Percentiles rank a stretch among this genome's conserved stretches.
phyloP scores from a whole-genome alignment of 1,140 invertebrate species.

The Hesperophylax magnus region DNA sequence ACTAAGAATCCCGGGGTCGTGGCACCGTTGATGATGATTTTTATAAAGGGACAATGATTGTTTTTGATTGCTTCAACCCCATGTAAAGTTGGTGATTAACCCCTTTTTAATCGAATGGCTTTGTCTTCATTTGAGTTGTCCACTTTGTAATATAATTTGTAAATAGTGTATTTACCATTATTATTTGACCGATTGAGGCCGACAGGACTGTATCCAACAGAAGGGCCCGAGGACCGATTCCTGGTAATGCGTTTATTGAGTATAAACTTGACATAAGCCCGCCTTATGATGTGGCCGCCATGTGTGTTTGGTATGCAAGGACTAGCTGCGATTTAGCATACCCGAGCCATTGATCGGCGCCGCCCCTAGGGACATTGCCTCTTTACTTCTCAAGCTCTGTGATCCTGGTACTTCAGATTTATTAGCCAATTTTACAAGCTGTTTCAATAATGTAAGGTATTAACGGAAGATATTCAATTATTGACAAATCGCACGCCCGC shows the following conservation, averaged over 20 bases:
- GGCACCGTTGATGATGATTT: too few relatives aligned
- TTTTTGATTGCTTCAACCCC: too few relatives aligned
- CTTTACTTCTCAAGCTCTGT: not conserved
- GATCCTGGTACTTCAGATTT: not conserved
- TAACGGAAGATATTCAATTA: not conserved
- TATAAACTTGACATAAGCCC: not conserved
- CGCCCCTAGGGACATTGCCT: not conserved
- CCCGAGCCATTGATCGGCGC: conserved; percentile 7
- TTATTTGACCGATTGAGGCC: not conserved
- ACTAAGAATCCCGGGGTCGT: too few relatives aligned
- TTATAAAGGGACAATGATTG: too few relatives aligned
- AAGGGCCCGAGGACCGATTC: not conserved
- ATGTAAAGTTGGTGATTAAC: too few relatives aligned
- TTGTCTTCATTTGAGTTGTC: too few relatives aligned
- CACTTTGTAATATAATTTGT: too few relatives aligned
- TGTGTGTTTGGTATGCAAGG: conserved; percentile 18
- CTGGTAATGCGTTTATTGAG: conserved; percentile 7
- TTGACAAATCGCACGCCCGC: not conserved
- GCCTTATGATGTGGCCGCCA: conserved; percentile 28
- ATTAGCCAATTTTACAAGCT: not conserved
- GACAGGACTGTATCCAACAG: not conserved
- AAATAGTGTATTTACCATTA: too few relatives aligned
- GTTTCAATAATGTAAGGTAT: too few relatives aligned
- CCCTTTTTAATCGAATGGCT: too few relatives aligned
- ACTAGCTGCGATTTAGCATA: not conserved